Conservation (phyloP, 2,888 invertebrate genomes). For the Ormyrus labotus region DNA sequence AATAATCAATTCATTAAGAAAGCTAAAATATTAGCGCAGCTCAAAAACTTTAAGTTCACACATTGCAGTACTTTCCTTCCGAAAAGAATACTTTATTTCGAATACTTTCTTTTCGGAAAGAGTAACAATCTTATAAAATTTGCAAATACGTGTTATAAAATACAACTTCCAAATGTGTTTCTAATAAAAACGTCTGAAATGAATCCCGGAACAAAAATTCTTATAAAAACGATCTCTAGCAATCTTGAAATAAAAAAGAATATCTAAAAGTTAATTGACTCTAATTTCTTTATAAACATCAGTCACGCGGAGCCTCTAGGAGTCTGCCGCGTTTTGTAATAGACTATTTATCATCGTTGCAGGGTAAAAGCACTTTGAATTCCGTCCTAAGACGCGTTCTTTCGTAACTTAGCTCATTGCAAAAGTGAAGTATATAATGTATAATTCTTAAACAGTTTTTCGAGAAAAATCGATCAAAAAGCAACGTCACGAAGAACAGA, state of each 20-base stretch:
- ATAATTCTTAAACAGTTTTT: not conserved
- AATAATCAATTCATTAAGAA: too few relatives aligned
- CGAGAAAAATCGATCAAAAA: not conserved
- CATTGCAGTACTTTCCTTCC: not conserved
- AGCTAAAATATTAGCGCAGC: too few relatives aligned
- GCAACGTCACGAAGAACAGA: not conserved
- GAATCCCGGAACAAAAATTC: not conserved
- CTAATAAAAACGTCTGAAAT: not conserved
- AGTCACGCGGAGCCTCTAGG: constrained; percentile 22
- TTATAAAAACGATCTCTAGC: not conserved
- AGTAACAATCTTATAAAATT: constrained; percentile 7
- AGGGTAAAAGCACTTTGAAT: not conserved
- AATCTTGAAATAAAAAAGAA: constrained; percentile 20
- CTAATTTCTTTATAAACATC: constrained; percentile 31
- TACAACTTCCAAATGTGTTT: not conserved
- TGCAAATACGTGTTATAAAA: constrained; percentile 2
- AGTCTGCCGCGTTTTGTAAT: constrained; percentile 21
- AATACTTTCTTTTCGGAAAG: not conserved
- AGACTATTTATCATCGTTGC: constrained; percentile 26
- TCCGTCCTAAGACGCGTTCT: not conserved
- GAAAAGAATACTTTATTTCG: not conserved
- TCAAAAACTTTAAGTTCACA: too few relatives aligned
- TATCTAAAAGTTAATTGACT: constrained; percentile 45
- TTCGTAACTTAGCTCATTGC: not conserved
- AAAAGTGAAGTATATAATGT: not conserved